Evolutionary conservation across 2,113 vertebrate genomes (phyloP).

Genomic region (Actenoides lindsayi): DNA sequence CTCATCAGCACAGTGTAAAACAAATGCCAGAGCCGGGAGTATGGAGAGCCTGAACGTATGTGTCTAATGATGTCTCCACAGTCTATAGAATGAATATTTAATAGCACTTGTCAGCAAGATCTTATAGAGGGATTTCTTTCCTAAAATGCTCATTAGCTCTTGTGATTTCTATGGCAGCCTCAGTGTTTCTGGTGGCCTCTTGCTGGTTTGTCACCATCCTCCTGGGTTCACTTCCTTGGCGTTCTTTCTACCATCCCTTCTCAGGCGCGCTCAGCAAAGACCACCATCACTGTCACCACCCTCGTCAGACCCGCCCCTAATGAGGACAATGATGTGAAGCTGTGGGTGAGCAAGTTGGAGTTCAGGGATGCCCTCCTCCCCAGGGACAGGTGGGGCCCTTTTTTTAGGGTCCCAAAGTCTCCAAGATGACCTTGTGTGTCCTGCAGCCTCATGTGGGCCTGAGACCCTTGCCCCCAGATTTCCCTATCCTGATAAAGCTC

Average conservation of each 20-base stretch:
- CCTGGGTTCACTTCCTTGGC: neutral
- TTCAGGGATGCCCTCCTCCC: neutral
- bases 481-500: neutral
- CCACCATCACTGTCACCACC: rapidly evolving
- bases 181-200: slow-evolving; percentile 7
- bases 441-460: rapidly evolving
- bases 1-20: slow-evolving; percentile 36
- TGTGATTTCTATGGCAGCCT: slow-evolving; percentile 33
- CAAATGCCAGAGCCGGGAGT: slow-evolving; percentile 43
- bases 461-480: neutral
- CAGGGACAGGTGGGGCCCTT: neutral
- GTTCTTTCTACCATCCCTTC: neutral
- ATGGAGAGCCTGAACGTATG: slow-evolving; percentile 52
- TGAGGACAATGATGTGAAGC: neutral
- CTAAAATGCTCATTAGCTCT: slow-evolving; percentile 72
- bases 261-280: neutral
- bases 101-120: slow-evolving; percentile 82
- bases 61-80: slow-evolving; percentile 80
- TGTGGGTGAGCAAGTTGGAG: neutral
- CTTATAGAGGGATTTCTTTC: slow-evolving; percentile 69
- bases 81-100: slow-evolving; percentile 85
- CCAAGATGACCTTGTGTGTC: neutral
- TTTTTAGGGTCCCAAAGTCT: neutral
- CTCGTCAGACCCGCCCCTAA: neutral
- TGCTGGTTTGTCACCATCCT: neutral